Base-by-base conservation (phyloP, 2,888 invertebrate genomes). In the Eupithecia dodoneata region DNA sequence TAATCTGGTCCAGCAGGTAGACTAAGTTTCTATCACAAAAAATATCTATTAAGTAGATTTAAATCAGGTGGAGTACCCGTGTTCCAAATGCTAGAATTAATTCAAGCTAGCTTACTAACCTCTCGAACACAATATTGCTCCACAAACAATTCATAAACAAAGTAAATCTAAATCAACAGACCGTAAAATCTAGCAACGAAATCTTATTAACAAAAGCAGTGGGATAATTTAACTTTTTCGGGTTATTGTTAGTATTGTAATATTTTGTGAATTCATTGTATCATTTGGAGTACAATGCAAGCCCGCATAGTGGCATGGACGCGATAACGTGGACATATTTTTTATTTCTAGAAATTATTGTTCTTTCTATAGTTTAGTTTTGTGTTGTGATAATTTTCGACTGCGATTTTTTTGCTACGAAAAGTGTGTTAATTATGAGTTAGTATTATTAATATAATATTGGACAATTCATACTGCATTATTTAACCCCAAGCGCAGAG, bases 221-320 rank as follows among this genome's bases (percentile, higher is more conserved):
- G 71, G 30, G 44, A 66, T 65, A n/a, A 59, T 74, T 66, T 59
- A 15, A 77, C 45, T 72, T 72, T 44, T 74, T 75, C 30, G 49
- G 42, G 52, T 75, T 70, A 73, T 77, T 75, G 75, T 77, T 47
- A 41, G 70, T 71, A 67, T 67, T n/a, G 67, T 67, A 67, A 44
- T 66, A 42, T 12, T 65, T 63, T 63, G 30, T 63, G 15, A 66
- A 42, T 42, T 66, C 44, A 45, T 71, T 74, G 72, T 74, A 66
- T 78, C 75, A 78, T 72, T 76, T 79, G 80, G 76, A 71, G 78
- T 79, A 83, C 83, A 90, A 87, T 91, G 91, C 90, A 90, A 83
- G 89, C 85, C 87, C 87, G 85, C 87, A 87, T 87, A 79, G 85
- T 90, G 90, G 91, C 90, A 90, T 85, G 91, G 91, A 87, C 83